Conservation (phyloP, 2,797 vertebrate species). For the Paedocypris micromegethes region DNA sequence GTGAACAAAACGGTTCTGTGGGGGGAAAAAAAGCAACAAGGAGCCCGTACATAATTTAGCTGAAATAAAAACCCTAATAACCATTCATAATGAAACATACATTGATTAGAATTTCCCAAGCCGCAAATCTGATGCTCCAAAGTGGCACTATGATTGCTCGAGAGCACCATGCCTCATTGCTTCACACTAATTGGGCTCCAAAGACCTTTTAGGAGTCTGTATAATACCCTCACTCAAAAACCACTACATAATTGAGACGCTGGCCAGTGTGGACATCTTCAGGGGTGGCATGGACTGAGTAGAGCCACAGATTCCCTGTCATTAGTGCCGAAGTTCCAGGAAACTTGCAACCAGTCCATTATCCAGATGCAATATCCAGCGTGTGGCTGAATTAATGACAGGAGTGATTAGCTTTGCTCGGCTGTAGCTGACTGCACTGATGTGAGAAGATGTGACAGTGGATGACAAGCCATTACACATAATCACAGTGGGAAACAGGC, state of each 20-base stretch:
- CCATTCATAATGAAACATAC: constrained; percentile 6
- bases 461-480: constrained; percentile 22
- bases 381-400: constrained; percentile 26
- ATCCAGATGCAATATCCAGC: constrained; percentile 17
- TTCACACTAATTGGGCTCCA: constrained; percentile 41
- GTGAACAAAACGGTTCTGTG: too few species aligned
- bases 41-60: not conserved
- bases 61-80: constrained; percentile 7
- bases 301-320: constrained; percentile 3
- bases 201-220: constrained; percentile 27
- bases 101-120: not conserved
- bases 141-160: constrained; percentile 5
- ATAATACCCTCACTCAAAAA: constrained; percentile 15
- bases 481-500: not conserved
- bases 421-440: constrained; percentile 24
- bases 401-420: constrained; percentile 20
- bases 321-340: constrained; percentile 15
- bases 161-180: constrained; percentile 31
- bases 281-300: constrained; percentile 21
- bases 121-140: not conserved
- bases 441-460: constrained; percentile 19
- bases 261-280: constrained; percentile 10
- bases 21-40: too few species aligned
- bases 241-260: constrained; percentile 19
- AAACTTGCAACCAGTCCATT: constrained; percentile 23